These are phyloP conservation scores for Carterocephalus palaemon DNA, from an alignment of 2,888 invertebrate species.

Conservation along the genomic window DNA sequence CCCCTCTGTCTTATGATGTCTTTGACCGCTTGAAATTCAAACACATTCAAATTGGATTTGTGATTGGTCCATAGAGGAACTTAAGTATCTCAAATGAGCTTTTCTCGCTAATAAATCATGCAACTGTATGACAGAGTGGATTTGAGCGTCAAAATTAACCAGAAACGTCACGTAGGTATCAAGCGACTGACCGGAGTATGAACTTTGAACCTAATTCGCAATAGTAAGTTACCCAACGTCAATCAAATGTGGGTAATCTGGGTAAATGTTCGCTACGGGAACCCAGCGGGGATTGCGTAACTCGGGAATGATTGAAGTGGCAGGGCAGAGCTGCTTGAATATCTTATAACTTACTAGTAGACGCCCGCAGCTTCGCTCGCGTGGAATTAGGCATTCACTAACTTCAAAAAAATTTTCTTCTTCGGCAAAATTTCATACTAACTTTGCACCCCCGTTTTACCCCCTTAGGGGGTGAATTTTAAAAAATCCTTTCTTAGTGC, in stretches of 20 bases:
- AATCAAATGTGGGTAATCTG: slow-evolving; percentile 7
- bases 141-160: slow-evolving; percentile 3
- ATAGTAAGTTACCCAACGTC: slow-evolving; percentile 15
- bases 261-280: too few species aligned
- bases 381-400: too few species aligned
- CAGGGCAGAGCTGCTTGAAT: too few species aligned
- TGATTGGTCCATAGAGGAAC: not conserved
- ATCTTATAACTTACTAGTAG: too few species aligned
- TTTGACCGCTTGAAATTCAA: not conserved
- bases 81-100: not conserved
- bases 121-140: slow-evolving; percentile 4
- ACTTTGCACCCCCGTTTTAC: too few species aligned
- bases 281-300: not conserved
- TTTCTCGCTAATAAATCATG: slow-evolving; percentile 3
- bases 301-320: not conserved
- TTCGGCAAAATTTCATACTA: too few species aligned
- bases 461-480: too few species aligned
- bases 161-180: slow-evolving; percentile 10
- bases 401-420: too few species aligned
- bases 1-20: too few species aligned
- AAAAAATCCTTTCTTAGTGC: too few species aligned
- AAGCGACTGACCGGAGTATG: slow-evolving; percentile 10
- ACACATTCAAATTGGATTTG: slow-evolving; percentile 1
- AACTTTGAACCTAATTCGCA: slow-evolving; percentile 11
- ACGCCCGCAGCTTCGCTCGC: too few species aligned